Evolutionary conservation across 35 echinoderm and acorn worm genomes (phyloP).

Genomic region (Hemicentrotus pulcherrimus): DNA sequence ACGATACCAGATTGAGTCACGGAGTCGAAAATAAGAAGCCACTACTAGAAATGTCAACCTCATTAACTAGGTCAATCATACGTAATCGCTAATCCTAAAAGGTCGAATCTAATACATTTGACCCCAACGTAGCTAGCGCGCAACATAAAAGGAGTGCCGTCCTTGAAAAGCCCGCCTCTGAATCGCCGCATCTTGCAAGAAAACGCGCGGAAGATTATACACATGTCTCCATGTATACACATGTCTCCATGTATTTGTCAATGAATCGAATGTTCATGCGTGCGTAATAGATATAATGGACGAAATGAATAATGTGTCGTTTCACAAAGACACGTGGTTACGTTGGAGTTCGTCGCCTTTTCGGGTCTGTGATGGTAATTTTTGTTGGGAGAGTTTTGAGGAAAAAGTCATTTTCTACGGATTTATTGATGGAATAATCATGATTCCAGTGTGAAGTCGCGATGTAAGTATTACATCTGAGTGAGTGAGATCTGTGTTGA

Average conservation of each 20-base stretch:
- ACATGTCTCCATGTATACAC: neutral
- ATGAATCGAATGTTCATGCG: neutral
- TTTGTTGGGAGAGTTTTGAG: neutral
- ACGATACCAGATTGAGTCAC: no score
- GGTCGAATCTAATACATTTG: neutral
- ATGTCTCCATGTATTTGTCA: neutral
- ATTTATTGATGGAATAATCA: slow-evolving; percentile 12
- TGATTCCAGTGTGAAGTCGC: neutral
- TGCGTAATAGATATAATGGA: neutral
- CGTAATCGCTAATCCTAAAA: neutral
- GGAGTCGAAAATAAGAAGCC: no score
- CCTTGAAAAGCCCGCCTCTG: neutral
- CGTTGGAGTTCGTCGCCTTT: no score
- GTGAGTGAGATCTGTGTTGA: no score
- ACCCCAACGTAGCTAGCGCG: neutral
- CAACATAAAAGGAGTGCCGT: neutral
- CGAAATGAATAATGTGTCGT: neutral
- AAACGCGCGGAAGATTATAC: neutral
- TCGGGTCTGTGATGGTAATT: neutral
- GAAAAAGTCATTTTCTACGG: neutral
- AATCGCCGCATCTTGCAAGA: neutral
- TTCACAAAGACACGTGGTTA: neutral
- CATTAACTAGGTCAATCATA: neutral
- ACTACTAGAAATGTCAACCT: no score
- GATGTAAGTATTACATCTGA: neutral